phyloP scores from a whole-genome alignment of 2,888 invertebrate species.

The Miltochrista miniata region DNA sequence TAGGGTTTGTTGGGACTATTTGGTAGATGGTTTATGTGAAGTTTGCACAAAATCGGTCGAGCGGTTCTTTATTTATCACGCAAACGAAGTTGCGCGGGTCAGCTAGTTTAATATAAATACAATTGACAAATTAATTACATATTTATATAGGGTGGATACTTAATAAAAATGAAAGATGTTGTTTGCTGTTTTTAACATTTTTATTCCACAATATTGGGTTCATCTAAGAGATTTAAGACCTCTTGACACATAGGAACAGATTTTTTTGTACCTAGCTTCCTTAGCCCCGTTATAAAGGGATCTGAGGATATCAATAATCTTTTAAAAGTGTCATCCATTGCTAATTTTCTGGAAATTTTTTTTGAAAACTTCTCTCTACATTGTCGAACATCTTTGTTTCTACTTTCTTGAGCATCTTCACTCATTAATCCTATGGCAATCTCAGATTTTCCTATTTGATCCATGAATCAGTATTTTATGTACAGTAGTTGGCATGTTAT shows the following conservation, averaged over 20 bases:
- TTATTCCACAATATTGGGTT: too few relatives aligned
- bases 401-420: slow-evolving; percentile 13
- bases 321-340: slow-evolving; percentile 4
- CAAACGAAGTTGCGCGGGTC: too few relatives aligned
- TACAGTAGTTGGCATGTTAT: neutral
- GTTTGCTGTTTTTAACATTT: too few relatives aligned
- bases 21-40: too few relatives aligned
- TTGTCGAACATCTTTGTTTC: slow-evolving; percentile 7
- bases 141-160: too few relatives aligned
- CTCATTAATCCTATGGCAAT: slow-evolving; percentile 9
- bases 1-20: too few relatives aligned
- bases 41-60: too few relatives aligned
- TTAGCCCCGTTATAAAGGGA: slow-evolving; percentile 4
- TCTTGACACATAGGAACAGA: neutral
- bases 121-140: too few relatives aligned
- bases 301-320: slow-evolving; percentile 6
- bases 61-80: too few relatives aligned
- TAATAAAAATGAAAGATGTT: too few relatives aligned
- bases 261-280: slow-evolving; percentile 1
- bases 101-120: too few relatives aligned
- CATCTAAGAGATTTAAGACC: neutral
- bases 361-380: slow-evolving; percentile 8
- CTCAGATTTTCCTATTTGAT: neutral
- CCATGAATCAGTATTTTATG: slow-evolving; percentile 11
- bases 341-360: slow-evolving; percentile 8